Base-by-base conservation (phyloP, 2,888 invertebrate genomes). In the Empis livida region DNA sequence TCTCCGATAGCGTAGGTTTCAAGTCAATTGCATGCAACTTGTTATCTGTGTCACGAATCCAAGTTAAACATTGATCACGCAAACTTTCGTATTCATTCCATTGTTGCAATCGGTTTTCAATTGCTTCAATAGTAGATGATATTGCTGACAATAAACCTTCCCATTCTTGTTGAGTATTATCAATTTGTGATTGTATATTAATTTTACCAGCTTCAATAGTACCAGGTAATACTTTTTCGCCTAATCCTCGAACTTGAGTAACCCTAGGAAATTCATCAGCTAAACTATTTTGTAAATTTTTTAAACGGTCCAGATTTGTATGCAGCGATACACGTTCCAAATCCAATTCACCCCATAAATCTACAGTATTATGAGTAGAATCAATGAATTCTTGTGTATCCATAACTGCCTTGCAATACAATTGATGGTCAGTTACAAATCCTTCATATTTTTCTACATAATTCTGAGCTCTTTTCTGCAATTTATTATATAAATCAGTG, bases 61-160 rank as follows among this genome's bases (percentile, higher is more conserved):
- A 95, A 31, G 77, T 70, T 48, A 88, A 72, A 56, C 92, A 90
- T 53, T 84, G 80, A 57, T 93, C 92, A 63, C 88, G 87, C 59
- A 88, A 73, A 16, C 77, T 75, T 63, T 95, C 95, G 62, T 91
- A 94, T 60, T 93, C 92, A 46, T 82, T 80, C 94, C 94, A 95
- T 60, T 90, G 88, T 58, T 84, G 82, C 43, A 94, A 74, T 64
- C 92, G 89, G 42, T 75, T 78, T 65, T 93, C 88, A 46, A 95
- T 72, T 1, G 78, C 74, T 56, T 85, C 83, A 42, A 91, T 86
- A 1, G 85, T 84, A 13, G 83, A 80, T 57, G 79, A 79, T 3
- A 90, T 78, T 16, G 82, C 76, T 0, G 89, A 84, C 0, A 83
- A 73, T 2, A 92, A 69, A 13, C 84, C 81, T 64, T 90, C 86